phyloP scores from a whole-genome alignment of 2,797 vertebrate genomes.

The Okamejei kenojei region DNA sequence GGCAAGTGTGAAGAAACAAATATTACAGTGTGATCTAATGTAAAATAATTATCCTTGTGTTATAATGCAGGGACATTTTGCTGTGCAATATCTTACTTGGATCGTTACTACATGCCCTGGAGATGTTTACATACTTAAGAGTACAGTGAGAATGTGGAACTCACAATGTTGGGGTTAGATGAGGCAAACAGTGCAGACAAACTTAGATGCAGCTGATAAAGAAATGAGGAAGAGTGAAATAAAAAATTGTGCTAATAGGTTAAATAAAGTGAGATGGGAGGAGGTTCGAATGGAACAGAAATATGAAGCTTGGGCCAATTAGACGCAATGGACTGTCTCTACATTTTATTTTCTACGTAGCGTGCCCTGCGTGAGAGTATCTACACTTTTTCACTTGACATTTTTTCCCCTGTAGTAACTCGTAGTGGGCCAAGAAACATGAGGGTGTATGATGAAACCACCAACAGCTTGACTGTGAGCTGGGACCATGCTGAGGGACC shows the following conservation, averaged over 20 bases:
- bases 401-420: conserved; percentile 64
- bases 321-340: not conserved
- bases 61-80: too few species aligned
- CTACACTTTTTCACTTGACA: not conserved
- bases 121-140: not conserved
- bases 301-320: not conserved
- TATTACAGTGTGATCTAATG: too few species aligned
- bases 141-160: not conserved
- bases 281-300: not conserved
- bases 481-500: conserved; percentile 95
- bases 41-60: too few species aligned
- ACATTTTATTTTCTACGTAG: not conserved
- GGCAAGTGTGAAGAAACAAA: too few species aligned
- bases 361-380: not conserved
- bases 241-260: not conserved
- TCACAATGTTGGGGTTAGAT: not conserved
- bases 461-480: conserved; percentile 78
- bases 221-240: not conserved
- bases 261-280: not conserved
- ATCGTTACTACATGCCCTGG: too few species aligned
- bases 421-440: conserved; percentile 82
- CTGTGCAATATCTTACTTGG: too few species aligned
- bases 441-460: conserved; percentile 81
- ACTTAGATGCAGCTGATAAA: not conserved
- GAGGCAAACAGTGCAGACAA: not conserved